Percentiles rank a stretch among this genome's conserved stretches.
Conservation (phyloP, 1,140 invertebrate genomes). For the Scylla paramamosain region DNA sequence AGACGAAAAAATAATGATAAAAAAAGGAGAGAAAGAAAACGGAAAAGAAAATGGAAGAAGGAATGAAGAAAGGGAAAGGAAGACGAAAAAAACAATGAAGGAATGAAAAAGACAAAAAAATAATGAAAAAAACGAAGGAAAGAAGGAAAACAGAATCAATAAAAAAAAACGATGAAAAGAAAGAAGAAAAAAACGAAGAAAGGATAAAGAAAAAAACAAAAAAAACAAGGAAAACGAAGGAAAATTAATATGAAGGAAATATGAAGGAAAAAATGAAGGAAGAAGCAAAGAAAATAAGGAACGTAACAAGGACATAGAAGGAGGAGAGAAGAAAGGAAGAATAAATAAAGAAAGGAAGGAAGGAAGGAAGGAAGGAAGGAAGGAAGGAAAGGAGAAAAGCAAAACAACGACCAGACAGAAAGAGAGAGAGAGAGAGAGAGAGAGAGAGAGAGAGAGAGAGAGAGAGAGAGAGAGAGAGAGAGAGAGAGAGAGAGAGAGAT, state of each 20-base stretch:
- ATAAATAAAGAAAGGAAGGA: not conserved
- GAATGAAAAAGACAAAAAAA: not conserved
- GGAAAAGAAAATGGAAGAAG: not conserved
- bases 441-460: not conserved
- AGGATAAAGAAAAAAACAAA: not conserved
- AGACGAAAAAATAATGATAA: not conserved
- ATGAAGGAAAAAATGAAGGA: not conserved
- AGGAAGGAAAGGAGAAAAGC: not conserved
- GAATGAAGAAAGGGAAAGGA: not conserved
- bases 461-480: not conserved
- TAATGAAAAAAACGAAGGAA: no score
- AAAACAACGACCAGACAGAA: no score
- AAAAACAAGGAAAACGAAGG: not conserved
- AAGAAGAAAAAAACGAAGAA: not conserved
- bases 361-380: not conserved
- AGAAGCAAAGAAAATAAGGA: not conserved
- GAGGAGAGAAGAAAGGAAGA: not conserved
- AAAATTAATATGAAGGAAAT: not conserved
- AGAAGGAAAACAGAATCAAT: not conserved
- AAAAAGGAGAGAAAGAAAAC: not conserved
- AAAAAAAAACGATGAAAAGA: not conserved
- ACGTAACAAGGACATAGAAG: not conserved
- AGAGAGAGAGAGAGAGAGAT: constrained; percentile 19
- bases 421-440: not conserved
- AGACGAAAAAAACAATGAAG: not conserved